These are phyloP conservation scores for Eupelmus urozonus DNA, from an alignment of 2,888 invertebrate species.

Conservation along the genomic window DNA sequence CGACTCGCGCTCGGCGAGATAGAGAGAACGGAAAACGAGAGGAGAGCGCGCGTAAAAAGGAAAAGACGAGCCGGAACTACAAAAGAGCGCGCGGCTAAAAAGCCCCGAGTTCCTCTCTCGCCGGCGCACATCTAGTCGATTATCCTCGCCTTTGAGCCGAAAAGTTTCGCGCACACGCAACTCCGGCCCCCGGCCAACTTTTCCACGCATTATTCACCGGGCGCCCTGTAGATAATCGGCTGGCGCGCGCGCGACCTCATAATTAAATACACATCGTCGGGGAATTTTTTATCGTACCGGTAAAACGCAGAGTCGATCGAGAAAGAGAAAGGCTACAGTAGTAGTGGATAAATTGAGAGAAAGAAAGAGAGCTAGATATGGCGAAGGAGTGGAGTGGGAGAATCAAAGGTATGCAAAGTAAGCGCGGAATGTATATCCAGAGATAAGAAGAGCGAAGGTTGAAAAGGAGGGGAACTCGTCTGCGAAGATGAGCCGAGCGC, in stretches of 20 bases:
- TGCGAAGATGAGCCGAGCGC: slow-evolving; percentile 17
- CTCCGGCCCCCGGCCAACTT: background rate
- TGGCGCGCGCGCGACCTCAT: background rate
- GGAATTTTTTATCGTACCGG: background rate
- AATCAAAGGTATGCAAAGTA: slow-evolving; percentile 51
- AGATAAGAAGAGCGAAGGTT: slow-evolving; percentile 20
- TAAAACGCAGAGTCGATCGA: background rate
- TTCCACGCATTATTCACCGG: background rate
- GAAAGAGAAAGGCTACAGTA: background rate
- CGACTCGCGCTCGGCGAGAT: background rate
- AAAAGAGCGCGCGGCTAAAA: slow-evolving; percentile 21
- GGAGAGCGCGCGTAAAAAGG: background rate
- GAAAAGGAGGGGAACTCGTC: slow-evolving; percentile 33
- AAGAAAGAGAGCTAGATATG: background rate
- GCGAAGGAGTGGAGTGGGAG: background rate
- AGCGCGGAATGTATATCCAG: slow-evolving; percentile 7
- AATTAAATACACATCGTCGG: slow-evolving; percentile 17
- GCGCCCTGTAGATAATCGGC: background rate
- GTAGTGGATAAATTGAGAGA: background rate
- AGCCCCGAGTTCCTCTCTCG: too few relatives aligned
- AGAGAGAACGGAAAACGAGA: background rate
- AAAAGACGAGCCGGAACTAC: background rate
- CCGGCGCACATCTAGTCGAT: slow-evolving; percentile 47
- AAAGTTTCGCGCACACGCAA: slow-evolving; percentile 47
- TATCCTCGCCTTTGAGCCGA: slow-evolving; percentile 50